phyloP scores from a whole-genome alignment of 30 jellyfish, hydroid and myxozoan genomes.

The Catostylus mosaicus region DNA sequence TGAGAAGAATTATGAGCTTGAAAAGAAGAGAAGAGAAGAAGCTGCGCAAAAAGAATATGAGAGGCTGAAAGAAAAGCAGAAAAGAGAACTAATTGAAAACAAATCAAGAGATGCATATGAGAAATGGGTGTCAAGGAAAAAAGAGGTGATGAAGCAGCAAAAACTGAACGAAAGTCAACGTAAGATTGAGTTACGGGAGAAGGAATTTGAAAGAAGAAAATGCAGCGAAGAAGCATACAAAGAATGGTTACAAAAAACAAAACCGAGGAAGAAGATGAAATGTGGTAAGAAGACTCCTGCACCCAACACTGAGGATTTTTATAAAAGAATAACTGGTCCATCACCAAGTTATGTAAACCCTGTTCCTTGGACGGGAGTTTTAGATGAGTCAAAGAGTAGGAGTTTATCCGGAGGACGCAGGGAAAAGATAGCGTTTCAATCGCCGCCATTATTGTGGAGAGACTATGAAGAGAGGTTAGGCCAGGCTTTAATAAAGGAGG shows the following conservation, averaged over 20 bases:
- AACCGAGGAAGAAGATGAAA: not conserved
- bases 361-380: constrained; percentile 64
- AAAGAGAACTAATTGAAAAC: constrained; percentile 29
- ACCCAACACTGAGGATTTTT: not conserved
- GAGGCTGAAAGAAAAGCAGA: constrained; percentile 62
- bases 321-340: constrained; percentile 21
- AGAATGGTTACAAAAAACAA: constrained; percentile 43
- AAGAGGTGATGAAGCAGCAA: constrained; percentile 34
- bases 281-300: not conserved
- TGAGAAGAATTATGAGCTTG: constrained; percentile 48
- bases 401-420: not conserved
- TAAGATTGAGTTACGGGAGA: not conserved
- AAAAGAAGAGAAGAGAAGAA: constrained; percentile 43
- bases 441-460: constrained; percentile 84
- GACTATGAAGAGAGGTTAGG: constrained; percentile 54
- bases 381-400: not conserved
- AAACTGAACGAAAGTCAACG: constrained; percentile 1
- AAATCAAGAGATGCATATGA: constrained; percentile 40
- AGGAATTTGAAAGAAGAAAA: constrained; percentile 17
- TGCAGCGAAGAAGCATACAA: constrained; percentile 38
- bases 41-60: constrained; percentile 74
- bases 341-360: constrained; percentile 76
- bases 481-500: not conserved
- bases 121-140: constrained; percentile 47
- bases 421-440: constrained; percentile 13